These are phyloP conservation scores for Nomia melanderi DNA, from an alignment of 1,140 invertebrate genomes.

Conservation along the genomic window DNA sequence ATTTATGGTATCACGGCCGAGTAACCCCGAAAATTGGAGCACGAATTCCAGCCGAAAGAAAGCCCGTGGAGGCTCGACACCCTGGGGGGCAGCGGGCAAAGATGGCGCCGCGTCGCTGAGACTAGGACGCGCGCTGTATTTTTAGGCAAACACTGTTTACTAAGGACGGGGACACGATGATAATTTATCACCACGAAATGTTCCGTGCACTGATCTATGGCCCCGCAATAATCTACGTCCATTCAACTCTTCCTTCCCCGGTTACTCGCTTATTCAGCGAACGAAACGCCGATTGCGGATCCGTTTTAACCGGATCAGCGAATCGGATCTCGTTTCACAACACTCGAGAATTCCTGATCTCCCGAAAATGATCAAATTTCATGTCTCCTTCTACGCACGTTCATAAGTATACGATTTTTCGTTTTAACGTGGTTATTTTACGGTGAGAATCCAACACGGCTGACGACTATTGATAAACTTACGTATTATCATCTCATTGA, in stretches of 20 bases:
- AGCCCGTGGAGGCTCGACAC: background rate
- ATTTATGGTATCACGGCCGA: background rate
- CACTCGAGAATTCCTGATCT: background rate
- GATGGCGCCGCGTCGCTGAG: background rate
- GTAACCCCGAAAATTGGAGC: background rate
- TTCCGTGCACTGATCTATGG: constrained; percentile 25
- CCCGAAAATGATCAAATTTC: background rate
- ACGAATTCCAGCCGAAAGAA: constrained; percentile 1
- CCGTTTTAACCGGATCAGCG: background rate
- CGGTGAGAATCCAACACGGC: too few species aligned
- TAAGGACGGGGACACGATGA: constrained; percentile 12
- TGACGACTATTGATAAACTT: too few species aligned
- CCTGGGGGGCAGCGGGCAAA: background rate
- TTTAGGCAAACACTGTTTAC: constrained; percentile 27
- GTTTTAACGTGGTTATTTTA: too few species aligned
- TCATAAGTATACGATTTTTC: too few species aligned
- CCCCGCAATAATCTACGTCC: constrained; percentile 29
- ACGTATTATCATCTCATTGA: too few species aligned
- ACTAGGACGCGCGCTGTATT: constrained; percentile 21
- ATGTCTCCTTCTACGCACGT: too few species aligned
- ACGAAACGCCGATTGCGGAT: background rate
- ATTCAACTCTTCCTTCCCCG: background rate
- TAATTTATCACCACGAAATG: constrained; percentile 39
- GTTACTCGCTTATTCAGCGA: constrained; percentile 5
- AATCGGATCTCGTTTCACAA: constrained; percentile 1